These are phyloP conservation scores for Mycetomoellerius zeteki DNA, from an alignment of 1,140 invertebrate genomes.

Conservation along the genomic window DNA sequence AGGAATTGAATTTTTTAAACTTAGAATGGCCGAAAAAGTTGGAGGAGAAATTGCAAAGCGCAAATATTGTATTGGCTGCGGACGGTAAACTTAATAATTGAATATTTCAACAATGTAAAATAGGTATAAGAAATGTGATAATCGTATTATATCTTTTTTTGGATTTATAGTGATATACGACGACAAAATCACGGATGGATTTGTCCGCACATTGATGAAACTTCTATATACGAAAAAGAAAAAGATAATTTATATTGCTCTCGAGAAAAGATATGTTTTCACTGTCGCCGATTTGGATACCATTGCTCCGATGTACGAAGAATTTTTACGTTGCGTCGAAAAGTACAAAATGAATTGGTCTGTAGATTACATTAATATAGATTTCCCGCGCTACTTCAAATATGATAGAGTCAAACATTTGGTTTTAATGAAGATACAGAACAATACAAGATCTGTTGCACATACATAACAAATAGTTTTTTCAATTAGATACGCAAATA, in stretches of 20 bases:
- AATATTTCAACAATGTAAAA: constrained; percentile 27
- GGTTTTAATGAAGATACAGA: constrained; percentile 91
- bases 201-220: constrained; percentile 91
- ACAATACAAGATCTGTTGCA: constrained; percentile 39
- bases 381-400: constrained; percentile 94
- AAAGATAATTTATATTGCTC: constrained; percentile 91
- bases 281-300: constrained; percentile 93
- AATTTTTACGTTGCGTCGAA: constrained; percentile 90
- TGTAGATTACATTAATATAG: constrained; percentile 89
- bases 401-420: constrained; percentile 93
- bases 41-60: constrained; percentile 86
- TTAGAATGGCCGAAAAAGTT: constrained; percentile 88
- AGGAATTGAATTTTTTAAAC: constrained; percentile 91
- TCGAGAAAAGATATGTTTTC: constrained; percentile 96
- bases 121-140: constrained; percentile 32
- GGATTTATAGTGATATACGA: constrained; percentile 94
- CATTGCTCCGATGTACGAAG: constrained; percentile 94
- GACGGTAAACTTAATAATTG: constrained; percentile 89
- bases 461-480: constrained; percentile 14
- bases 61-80: constrained; percentile 91
- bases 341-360: constrained; percentile 87
- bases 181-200: constrained; percentile 93
- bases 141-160: constrained; percentile 52
- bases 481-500: constrained; percentile 42
- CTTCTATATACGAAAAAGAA: constrained; percentile 88